Evolutionary conservation across 2,797 vertebrate genomes (phyloP), one percentile per base, ranked within the genome.

Genomic region (Coreius guichenoti): DNA sequence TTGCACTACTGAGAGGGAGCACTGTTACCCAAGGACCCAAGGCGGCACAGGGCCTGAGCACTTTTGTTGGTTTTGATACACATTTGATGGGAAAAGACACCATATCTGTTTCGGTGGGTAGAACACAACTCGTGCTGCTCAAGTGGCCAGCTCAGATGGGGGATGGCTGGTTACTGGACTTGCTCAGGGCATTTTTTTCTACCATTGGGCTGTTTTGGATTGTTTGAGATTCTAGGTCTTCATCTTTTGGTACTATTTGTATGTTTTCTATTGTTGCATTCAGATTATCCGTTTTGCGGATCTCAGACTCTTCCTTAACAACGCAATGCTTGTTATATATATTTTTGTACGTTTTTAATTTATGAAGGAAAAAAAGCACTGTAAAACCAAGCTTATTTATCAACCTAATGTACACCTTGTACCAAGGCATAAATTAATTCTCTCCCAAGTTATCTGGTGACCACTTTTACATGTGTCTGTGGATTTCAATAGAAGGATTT

Each of bases 341-440:
- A 92, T 92, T 73, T 88, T 77, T 86, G 87, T 93, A 87, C 19
- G 70, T 88, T 69, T 91, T 94, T 93, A 93, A 95, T 93, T 95
- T 95, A 95, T 96, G 88, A 89, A 91, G 86, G 90, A 90, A 85
- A 83, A 95, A 93, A 95, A 93, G 94, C 94, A 95, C 94, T 95
- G 95, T 90, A 91, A 92, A 93, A 94, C 94, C 92, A 94, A 93
- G 86, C 16, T 90, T 93, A 94, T 94, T 95, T 94, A 94, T 95
- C 92, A 81, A 90, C 86, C 75, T 85, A 56, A 77, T 82, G 91
- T 92, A 85, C 76, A 93, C 90, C 91, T 76, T 82, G 88, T 88
- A 89, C 91, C 90, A 86, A 91, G 85, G 84, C 87, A 85, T 86
- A 85, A 87, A 82, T 91, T 87, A 77, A 86, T 86, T 92, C 84